These are phyloP conservation scores for Virgularia gustaviana DNA, from an alignment of 92 coral and sea anemone genomes.

Conservation along the genomic window DNA sequence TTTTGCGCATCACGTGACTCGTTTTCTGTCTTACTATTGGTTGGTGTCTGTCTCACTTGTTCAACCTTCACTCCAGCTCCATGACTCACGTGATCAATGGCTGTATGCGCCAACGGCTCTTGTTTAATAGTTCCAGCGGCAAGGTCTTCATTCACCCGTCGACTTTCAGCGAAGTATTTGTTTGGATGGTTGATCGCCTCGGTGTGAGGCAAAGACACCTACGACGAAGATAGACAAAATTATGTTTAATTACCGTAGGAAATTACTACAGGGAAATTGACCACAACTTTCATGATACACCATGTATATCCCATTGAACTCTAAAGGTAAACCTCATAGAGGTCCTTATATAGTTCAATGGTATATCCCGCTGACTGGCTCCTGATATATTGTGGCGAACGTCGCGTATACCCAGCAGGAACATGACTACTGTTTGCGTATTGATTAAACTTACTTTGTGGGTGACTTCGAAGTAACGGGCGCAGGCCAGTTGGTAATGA, in stretches of 20 bases:
- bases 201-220: conserved; percentile 46
- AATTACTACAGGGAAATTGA: neutral
- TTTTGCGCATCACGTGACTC: conserved; percentile 2
- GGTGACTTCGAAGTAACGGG: conserved; percentile 86
- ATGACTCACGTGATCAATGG: conserved; percentile 3
- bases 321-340: no score
- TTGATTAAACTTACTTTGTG: conserved; percentile 59
- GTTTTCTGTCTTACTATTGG: conserved; percentile 24
- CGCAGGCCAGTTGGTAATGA: conserved; percentile 96
- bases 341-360: no score
- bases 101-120: conserved; percentile 11
- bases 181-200: conserved; percentile 89
- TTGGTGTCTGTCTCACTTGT: conserved; percentile 7
- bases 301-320: neutral
- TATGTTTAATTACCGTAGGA: neutral
- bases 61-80: conserved; percentile 18
- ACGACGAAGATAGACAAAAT: neutral
- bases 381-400: no score
- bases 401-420: neutral
- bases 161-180: conserved; percentile 91
- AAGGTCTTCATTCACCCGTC: conserved; percentile 35
- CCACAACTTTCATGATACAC: neutral
- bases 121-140: conserved; percentile 16
- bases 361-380: no score
- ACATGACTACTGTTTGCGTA: neutral